These are phyloP conservation scores for Corythoichthys intestinalis DNA, from an alignment of 2,113 vertebrate genomes.

Conservation along the genomic window DNA sequence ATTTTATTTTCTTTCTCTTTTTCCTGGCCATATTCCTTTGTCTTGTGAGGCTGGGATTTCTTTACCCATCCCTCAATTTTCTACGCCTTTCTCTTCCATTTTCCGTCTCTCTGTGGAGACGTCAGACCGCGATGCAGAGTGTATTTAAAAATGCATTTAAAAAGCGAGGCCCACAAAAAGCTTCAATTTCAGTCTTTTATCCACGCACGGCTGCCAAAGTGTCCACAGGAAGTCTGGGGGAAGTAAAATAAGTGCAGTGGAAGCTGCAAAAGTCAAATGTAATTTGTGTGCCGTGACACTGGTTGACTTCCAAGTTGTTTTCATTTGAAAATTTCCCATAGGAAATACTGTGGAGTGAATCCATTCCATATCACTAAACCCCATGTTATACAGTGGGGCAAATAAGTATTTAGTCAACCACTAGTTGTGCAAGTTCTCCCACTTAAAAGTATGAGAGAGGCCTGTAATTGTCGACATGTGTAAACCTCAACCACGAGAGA, in stretches of 20 bases:
- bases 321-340: neutral
- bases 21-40: neutral
- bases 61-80: neutral
- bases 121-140: neutral
- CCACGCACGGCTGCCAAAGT: neutral
- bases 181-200: constrained; percentile 2
- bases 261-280: constrained; percentile 2
- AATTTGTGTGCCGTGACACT: neutral
- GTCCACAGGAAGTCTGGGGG: neutral
- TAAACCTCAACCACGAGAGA: no score
- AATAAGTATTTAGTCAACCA: no score
- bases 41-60: neutral
- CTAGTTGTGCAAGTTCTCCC: no score
- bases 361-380: neutral
- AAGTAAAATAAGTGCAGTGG: constrained; percentile 1
- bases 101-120: neutral
- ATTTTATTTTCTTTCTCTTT: neutral
- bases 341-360: neutral
- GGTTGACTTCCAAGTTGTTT: neutral
- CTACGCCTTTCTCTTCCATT: neutral
- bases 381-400: no score
- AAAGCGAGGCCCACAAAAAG: neutral
- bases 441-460: no score
- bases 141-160: neutral
- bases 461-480: no score